Conservation (phyloP, 2,797 vertebrate genomes). For the Nyctibius grandis region DNA sequence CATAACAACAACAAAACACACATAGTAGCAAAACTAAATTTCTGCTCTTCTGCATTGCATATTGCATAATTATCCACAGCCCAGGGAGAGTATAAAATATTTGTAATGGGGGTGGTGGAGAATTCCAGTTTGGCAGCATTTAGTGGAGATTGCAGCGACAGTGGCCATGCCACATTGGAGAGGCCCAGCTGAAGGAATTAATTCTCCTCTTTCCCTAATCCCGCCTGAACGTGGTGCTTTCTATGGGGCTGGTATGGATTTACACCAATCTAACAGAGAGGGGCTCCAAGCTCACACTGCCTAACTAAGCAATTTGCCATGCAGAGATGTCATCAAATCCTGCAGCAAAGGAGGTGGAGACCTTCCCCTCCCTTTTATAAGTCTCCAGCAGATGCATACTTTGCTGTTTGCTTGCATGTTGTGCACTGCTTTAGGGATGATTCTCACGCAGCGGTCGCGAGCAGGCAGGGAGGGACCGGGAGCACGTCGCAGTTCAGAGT, state of each 20-base stretch:
- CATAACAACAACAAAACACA: neutral
- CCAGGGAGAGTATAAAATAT: neutral
- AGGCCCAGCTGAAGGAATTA: neutral
- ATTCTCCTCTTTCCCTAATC: neutral
- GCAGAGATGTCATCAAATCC: neutral
- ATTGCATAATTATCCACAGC: neutral
- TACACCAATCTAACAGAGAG: neutral
- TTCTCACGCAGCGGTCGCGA: accelerated
- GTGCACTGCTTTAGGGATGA: neutral
- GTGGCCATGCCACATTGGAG: neutral
- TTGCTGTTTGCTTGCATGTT: neutral
- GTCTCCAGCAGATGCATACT: neutral
- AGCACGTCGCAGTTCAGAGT: neutral
- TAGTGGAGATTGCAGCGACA: neutral
- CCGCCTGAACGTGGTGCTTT: neutral
- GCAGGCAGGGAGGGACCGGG: neutral
- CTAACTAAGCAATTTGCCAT: neutral
- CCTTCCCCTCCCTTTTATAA: neutral
- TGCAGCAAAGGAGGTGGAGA: neutral
- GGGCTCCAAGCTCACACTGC: neutral
- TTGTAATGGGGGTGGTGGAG: neutral
- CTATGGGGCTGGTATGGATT: neutral
- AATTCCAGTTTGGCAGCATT: neutral
- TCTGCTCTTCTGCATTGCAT: neutral
- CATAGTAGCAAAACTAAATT: neutral